These are phyloP conservation scores for Campoletis sonorensis DNA, from an alignment of 1,140 invertebrate genomes.

Conservation along the genomic window DNA sequence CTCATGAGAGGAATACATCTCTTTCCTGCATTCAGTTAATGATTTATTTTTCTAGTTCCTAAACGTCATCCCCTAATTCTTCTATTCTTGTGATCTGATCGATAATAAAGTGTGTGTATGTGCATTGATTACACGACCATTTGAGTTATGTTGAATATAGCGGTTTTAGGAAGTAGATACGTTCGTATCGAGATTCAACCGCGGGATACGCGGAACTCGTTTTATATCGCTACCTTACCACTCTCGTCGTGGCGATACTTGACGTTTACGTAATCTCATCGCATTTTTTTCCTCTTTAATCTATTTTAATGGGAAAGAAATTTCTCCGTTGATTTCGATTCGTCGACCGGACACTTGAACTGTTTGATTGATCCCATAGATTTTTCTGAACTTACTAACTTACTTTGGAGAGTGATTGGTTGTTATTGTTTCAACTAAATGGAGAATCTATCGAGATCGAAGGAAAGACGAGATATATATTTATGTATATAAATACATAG, in stretches of 20 bases:
- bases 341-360: not conserved
- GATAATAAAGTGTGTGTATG: slow-evolving; percentile 14
- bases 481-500: no score
- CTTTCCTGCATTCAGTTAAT: not conserved
- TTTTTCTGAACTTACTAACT: not conserved
- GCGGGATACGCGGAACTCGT: slow-evolving; percentile 37
- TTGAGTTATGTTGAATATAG: slow-evolving; percentile 20
- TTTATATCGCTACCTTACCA: slow-evolving; percentile 10
- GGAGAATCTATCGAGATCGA: not conserved
- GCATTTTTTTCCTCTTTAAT: slow-evolving; percentile 20
- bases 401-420: not conserved
- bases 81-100: not conserved
- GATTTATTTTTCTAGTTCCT: slow-evolving; percentile 2
- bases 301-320: slow-evolving; percentile 1
- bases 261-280: slow-evolving; percentile 25
- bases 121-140: slow-evolving; percentile 31
- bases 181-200: slow-evolving; percentile 40
- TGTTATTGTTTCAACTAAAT: not conserved
- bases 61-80: not conserved
- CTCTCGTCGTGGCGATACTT: slow-evolving; percentile 17
- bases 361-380: not conserved
- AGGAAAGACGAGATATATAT: not conserved
- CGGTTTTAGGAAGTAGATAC: slow-evolving; percentile 33
- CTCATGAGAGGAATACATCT: not conserved
- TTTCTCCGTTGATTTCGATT: not conserved